phyloP scores from a whole-genome alignment of 2,888 invertebrate species.

The Eristalinus aeneus region DNA sequence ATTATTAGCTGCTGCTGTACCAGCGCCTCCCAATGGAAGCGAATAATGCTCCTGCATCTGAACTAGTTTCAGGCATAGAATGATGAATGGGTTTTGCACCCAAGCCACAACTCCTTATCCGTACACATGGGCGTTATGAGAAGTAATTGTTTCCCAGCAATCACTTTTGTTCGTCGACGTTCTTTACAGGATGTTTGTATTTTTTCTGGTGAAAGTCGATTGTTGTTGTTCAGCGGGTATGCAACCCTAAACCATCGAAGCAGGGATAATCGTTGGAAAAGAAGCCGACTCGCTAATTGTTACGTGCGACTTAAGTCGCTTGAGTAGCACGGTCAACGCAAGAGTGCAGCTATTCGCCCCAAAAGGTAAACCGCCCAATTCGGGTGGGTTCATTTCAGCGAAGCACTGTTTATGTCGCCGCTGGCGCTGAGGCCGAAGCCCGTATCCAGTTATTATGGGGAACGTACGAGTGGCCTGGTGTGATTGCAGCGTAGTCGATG shows the following conservation, averaged over 20 bases:
- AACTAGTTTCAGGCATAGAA: slow-evolving; percentile 34
- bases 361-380: not conserved
- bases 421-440: not conserved
- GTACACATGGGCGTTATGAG: slow-evolving; percentile 8
- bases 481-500: not conserved
- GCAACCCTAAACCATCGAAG: not conserved
- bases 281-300: not conserved
- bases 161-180: not conserved
- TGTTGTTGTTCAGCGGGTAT: not conserved
- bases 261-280: not conserved
- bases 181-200: not conserved
- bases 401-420: not conserved
- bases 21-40: slow-evolving; percentile 15
- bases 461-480: not conserved
- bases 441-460: not conserved
- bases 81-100: slow-evolving; percentile 47
- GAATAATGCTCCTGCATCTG: slow-evolving; percentile 31
- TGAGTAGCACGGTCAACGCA: not conserved
- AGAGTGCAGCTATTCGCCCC: not conserved
- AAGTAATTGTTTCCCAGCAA: slow-evolving; percentile 17
- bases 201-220: not conserved
- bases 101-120: slow-evolving; percentile 7
- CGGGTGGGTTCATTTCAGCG: not conserved
- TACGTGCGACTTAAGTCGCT: slow-evolving; percentile 1
- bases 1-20: slow-evolving; percentile 46